Conservation (phyloP, 2,113 vertebrate species). For the Phrynosoma platyrhinos region DNA sequence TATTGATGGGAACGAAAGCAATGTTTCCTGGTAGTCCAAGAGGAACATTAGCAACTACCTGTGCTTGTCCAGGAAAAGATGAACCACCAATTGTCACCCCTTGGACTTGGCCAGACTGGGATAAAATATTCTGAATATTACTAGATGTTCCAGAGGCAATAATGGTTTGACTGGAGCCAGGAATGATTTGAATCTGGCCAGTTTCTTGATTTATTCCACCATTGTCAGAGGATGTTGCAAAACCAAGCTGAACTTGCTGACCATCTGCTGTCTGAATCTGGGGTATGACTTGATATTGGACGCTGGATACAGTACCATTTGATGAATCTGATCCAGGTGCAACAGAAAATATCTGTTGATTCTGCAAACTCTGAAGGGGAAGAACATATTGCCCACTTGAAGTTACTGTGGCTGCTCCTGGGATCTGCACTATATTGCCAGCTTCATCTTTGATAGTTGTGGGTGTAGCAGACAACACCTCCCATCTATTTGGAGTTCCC, state of each 20-base stretch:
- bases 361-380: constrained; percentile 97
- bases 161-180: constrained; percentile 91
- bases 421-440: constrained; percentile 94
- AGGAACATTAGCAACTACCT: constrained; percentile 97
- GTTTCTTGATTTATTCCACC: constrained; percentile 92
- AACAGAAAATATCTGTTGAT: constrained; percentile 96
- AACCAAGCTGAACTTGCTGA: constrained; percentile 92
- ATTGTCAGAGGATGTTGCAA: constrained; percentile 90
- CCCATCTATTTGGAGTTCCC: constrained; percentile 93
- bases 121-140: constrained; percentile 95
- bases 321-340: constrained; percentile 92
- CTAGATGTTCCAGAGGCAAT: constrained; percentile 87
- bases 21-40: constrained; percentile 97
- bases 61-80: constrained; percentile 93
- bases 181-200: constrained; percentile 97
- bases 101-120: constrained; percentile 94
- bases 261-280: constrained; percentile 96
- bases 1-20: constrained; percentile 98
- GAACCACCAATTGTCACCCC: constrained; percentile 94
- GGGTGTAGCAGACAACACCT: constrained; percentile 89
- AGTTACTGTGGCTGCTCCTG: constrained; percentile 90
- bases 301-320: constrained; percentile 95
- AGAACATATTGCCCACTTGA: constrained; percentile 98
- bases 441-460: constrained; percentile 92
- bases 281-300: constrained; percentile 99